Evolutionary conservation across 2,888 invertebrate genomes (phyloP).

Genomic region (Anoplius nigerrimus): DNA sequence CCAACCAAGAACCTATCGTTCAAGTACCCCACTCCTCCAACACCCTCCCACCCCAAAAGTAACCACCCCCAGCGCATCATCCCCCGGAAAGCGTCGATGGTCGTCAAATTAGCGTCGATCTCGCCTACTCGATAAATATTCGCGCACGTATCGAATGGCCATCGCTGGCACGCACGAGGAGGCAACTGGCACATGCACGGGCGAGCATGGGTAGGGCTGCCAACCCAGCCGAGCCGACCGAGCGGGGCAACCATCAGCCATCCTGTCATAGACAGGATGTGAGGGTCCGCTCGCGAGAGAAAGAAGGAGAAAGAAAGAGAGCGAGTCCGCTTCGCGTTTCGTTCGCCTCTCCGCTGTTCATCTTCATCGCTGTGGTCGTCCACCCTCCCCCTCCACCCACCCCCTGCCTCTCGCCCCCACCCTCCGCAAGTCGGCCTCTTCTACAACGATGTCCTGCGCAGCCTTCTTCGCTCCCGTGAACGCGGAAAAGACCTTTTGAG

Average conservation of each 20-base stretch:
- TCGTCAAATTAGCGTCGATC: no score
- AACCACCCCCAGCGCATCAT: no score
- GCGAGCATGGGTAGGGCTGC: slow-evolving; percentile 57
- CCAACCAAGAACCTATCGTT: no score
- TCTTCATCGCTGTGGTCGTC: slow-evolving; percentile 15
- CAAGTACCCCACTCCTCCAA: no score
- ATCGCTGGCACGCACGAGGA: no score
- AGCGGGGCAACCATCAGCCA: slow-evolving; percentile 67
- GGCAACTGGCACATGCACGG: slow-evolving; percentile 28
- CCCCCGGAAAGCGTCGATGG: no score
- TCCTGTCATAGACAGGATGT: slow-evolving; percentile 74
- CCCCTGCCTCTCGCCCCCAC: slow-evolving; percentile 23
- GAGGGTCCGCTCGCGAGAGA: slow-evolving; percentile 69
- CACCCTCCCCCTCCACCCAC: slow-evolving; percentile 8
- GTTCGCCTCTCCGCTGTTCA: no score
- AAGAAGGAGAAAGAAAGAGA: background rate
- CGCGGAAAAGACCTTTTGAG: no score
- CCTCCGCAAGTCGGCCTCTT: slow-evolving; percentile 21
- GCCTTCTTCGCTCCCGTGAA: background rate
- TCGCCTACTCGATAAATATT: background rate
- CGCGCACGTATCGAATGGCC: background rate
- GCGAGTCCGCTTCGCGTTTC: no score
- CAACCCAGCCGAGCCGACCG: slow-evolving; percentile 47
- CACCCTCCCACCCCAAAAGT: no score
- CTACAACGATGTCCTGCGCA: slow-evolving; percentile 18